These are phyloP conservation scores for Pseudomugil tenellus DNA, from an alignment of 2,797 vertebrate genomes.

Conservation along the genomic window DNA sequence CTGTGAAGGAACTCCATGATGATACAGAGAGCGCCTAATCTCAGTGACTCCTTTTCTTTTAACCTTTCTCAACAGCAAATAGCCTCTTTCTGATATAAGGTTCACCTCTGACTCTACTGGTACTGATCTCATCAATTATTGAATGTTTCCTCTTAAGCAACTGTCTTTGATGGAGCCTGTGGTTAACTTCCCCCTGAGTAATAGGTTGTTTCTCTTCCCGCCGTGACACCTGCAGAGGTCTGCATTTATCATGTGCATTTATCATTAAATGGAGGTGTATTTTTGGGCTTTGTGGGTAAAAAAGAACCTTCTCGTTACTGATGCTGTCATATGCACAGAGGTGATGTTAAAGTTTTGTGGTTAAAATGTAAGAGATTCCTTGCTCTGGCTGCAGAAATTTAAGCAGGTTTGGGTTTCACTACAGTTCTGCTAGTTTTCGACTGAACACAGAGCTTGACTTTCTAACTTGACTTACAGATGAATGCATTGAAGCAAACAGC, in stretches of 20 bases:
- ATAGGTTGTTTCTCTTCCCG: slow-evolving; percentile 43
- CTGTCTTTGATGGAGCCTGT: slow-evolving; percentile 48
- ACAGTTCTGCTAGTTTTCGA: not conserved
- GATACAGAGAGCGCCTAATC: slow-evolving; percentile 18
- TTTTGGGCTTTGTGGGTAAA: not conserved
- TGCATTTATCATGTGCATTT: slow-evolving; percentile 10
- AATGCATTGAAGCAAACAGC: no score
- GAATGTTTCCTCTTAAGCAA: slow-evolving; percentile 49
- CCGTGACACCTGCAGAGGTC: slow-evolving; percentile 25
- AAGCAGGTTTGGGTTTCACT: not conserved
- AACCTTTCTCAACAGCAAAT: slow-evolving; percentile 35
- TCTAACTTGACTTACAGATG: no score
- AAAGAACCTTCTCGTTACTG: not conserved
- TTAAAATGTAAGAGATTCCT: not conserved
- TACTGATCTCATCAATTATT: slow-evolving; percentile 71
- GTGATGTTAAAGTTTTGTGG: not conserved
- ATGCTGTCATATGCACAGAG: not conserved
- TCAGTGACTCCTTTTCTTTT: slow-evolving; percentile 34
- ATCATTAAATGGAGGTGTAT: slow-evolving; percentile 8
- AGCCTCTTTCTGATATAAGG: slow-evolving; percentile 41
- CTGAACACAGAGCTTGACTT: not conserved
- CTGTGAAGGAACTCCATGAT: slow-evolving; percentile 12
- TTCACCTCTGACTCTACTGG: slow-evolving; percentile 43
- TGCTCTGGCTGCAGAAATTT: not conserved
- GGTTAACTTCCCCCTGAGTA: slow-evolving; percentile 58